Percentiles rank a stretch among this genome's conserved stretches.
phyloP scores from a whole-genome alignment of 2,888 invertebrate genomes.

The Microchrysa polita region DNA sequence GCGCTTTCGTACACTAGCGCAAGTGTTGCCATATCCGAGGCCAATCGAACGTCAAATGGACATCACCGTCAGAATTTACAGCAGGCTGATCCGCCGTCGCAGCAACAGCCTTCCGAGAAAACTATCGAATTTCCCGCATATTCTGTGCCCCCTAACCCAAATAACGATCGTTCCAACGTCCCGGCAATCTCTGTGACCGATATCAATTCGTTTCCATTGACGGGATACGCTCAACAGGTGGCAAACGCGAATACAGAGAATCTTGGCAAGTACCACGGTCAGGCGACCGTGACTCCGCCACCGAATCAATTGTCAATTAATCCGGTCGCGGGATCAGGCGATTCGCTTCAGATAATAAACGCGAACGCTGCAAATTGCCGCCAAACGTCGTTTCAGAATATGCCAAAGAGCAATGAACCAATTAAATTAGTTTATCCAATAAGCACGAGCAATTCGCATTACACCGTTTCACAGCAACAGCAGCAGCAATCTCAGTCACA shows the following conservation, averaged over 20 bases:
- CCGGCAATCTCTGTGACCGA: conserved; percentile 15
- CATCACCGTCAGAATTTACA: conserved; percentile 38
- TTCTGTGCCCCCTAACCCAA: conserved; percentile 10
- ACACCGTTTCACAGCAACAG: neutral
- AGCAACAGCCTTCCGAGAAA: conserved; percentile 29
- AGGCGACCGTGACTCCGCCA: conserved; percentile 5
- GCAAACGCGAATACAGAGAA: conserved; percentile 36
- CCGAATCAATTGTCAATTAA: neutral
- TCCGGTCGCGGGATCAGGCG: neutral
- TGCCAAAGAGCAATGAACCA: conserved; percentile 66
- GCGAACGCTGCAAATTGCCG: conserved; percentile 50
- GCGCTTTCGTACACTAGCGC: conserved; percentile 64
- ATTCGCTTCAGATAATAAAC: neutral
- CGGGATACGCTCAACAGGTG: conserved; percentile 40
- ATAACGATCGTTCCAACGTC: conserved; percentile 21
- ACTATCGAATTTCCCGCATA: conserved; percentile 49
- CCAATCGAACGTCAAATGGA: conserved; percentile 64
- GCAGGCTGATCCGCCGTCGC: conserved; percentile 39
- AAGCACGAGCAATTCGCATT: conserved; percentile 55
- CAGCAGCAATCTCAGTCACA: neutral
- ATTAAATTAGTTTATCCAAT: conserved; percentile 68
- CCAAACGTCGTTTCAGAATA: conserved; percentile 52
- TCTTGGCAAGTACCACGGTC: neutral
- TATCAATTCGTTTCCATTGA: conserved; percentile 21
- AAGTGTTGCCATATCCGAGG: conserved; percentile 71